Evolutionary conservation across 2,113 vertebrate genomes (phyloP).

Genomic region (Myotis yumanensis): DNA sequence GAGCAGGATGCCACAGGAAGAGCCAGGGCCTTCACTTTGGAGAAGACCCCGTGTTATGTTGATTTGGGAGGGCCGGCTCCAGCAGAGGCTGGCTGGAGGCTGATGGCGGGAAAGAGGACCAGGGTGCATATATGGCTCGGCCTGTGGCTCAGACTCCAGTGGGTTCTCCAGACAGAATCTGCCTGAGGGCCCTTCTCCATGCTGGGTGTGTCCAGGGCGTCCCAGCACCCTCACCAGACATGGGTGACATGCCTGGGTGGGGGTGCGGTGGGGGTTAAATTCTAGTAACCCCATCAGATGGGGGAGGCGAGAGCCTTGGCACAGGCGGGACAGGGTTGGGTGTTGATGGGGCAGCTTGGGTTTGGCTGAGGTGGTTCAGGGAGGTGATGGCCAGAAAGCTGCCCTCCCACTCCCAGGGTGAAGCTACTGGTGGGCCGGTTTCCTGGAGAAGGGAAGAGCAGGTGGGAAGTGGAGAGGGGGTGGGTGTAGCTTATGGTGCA

Average conservation of each 20-base stretch:
- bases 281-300: fast-evolving
- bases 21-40: background rate
- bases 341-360: background rate
- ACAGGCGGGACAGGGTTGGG: fast-evolving
- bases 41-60: background rate
- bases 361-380: background rate
- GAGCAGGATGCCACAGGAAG: background rate
- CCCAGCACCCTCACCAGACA: background rate
- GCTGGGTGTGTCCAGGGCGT: background rate
- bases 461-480: background rate
- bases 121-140: too few species aligned
- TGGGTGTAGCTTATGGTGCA: background rate
- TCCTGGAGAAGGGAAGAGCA: background rate
- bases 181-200: background rate
- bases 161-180: fast-evolving
- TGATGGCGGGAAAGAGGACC: too few species aligned
- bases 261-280: too few species aligned
- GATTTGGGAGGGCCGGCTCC: background rate
- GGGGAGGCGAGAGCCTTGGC: too few species aligned
- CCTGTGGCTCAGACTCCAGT: background rate
- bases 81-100: background rate
- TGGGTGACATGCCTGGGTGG: background rate
- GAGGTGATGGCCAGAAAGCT: background rate
- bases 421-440: background rate
- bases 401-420: background rate